Conservation (phyloP, 2,888 invertebrate genomes). For the Sericinus montela region DNA sequence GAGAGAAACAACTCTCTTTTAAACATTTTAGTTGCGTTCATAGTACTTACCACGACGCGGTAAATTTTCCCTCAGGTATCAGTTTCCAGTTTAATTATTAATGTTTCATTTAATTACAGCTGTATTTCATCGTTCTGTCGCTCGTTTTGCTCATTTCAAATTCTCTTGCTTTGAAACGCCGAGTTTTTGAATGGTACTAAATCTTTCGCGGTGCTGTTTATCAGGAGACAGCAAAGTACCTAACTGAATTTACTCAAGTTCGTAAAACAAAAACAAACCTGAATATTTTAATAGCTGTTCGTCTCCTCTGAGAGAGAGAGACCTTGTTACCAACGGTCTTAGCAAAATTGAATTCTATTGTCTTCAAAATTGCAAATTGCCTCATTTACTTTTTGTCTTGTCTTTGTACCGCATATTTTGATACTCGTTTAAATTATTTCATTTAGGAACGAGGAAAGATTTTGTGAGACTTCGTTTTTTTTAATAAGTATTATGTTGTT, state of each 20-base stretch:
- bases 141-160: constrained; percentile 33
- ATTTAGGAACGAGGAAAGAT: constrained; percentile 7
- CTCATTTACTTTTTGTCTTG: constrained; percentile 36
- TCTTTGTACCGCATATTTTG: constrained; percentile 23
- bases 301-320: constrained; percentile 27
- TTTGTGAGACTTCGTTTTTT: not conserved
- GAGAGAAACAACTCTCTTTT: too few relatives aligned
- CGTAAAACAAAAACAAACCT: constrained; percentile 40
- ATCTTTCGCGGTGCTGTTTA: constrained; percentile 32
- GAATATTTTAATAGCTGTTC: constrained; percentile 47
- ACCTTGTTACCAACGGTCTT: constrained; percentile 35
- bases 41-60: too few relatives aligned
- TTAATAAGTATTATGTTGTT: too few relatives aligned
- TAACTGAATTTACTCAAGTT: constrained; percentile 39
- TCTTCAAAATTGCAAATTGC: constrained; percentile 51
- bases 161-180: constrained; percentile 23
- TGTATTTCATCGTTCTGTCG: constrained; percentile 2
- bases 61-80: too few relatives aligned
- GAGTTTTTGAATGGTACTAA: constrained; percentile 36
- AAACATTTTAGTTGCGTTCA: too few relatives aligned
- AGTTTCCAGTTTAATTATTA: too few relatives aligned
- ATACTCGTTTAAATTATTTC: constrained; percentile 15
- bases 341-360: constrained; percentile 47
- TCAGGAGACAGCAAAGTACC: constrained; percentile 27
- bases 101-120: constrained; percentile 3